A percentile compares a stretch with the other conserved stretches of the same genome.
These are phyloP conservation scores for Botia almorhae DNA, from an alignment of 2,797 vertebrate genomes.

Conservation along the genomic window DNA sequence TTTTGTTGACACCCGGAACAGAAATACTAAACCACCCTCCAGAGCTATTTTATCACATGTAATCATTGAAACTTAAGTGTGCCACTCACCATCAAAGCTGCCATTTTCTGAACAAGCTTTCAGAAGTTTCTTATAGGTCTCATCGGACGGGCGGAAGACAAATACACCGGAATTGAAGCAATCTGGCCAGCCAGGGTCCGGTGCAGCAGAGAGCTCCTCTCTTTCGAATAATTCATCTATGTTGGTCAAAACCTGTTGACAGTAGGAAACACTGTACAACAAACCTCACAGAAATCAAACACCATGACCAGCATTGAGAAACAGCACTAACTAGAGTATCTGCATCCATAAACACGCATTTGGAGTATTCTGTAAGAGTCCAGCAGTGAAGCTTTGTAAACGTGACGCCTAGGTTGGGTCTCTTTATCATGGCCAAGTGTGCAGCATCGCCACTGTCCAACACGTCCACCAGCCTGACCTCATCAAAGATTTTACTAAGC, in stretches of 20 bases:
- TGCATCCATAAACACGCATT: slow-evolving; percentile 98
- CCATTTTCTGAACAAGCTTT: slow-evolving; percentile 86
- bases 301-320: not conserved
- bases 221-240: slow-evolving; percentile 96
- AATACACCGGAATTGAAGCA: slow-evolving; percentile 98
- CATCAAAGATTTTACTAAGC: slow-evolving; percentile 85
- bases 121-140: slow-evolving; percentile 88
- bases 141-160: slow-evolving; percentile 89
- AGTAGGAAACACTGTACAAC: not conserved
- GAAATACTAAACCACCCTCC: not conserved
- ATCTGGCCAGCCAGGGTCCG: slow-evolving; percentile 97
- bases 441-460: slow-evolving; percentile 89
- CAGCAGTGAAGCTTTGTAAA: slow-evolving; percentile 97
- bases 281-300: not conserved
- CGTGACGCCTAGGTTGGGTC: slow-evolving; percentile 90
- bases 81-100: slow-evolving; percentile 91
- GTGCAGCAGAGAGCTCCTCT: slow-evolving; percentile 94
- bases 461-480: slow-evolving; percentile 86
- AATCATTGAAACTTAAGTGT: not conserved
- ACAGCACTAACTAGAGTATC: slow-evolving; percentile 89
- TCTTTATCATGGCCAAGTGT: slow-evolving; percentile 90
- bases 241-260: slow-evolving; percentile 87
- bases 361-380: slow-evolving; percentile 91
- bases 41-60: not conserved
- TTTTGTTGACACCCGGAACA: not conserved